A percentile compares a stretch with the other conserved stretches of the same genome.
These are phyloP conservation scores for Lepus townsendii DNA, from an alignment of 2,797 vertebrate genomes.

Conservation along the genomic window DNA sequence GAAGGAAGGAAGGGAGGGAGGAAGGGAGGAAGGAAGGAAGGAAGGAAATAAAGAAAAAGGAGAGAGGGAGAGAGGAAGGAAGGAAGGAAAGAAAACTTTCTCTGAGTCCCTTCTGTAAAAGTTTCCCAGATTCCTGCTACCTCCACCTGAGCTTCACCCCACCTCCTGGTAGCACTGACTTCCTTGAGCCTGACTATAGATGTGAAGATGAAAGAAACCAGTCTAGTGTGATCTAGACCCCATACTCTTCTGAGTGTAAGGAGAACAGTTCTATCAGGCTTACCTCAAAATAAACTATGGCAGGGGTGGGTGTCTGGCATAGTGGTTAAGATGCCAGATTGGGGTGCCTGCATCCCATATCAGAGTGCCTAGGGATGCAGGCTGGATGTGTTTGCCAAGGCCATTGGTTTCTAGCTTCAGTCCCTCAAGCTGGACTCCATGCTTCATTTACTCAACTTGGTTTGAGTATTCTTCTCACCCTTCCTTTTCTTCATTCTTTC, in stretches of 20 bases:
- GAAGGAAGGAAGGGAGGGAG: no score
- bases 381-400: background rate
- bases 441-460: background rate
- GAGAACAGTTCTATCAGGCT: background rate
- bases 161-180: background rate
- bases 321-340: no score
- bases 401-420: background rate
- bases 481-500: background rate
- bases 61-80: no score
- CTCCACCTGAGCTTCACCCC: background rate
- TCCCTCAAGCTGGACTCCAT: background rate
- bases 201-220: constrained; percentile 11
- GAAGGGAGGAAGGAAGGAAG: no score
- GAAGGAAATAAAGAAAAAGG: no score
- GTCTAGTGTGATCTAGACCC: background rate
- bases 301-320: no score
- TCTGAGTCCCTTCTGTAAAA: background rate
- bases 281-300: background rate
- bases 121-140: background rate
- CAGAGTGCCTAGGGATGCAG: no score
- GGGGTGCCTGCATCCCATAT: no score
- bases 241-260: background rate
- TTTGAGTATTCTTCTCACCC: background rate
- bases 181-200: background rate
- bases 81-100: background rate